Base-by-base conservation (phyloP, 2,888 invertebrate genomes). In the Hermaeophaga mercurialis region DNA sequence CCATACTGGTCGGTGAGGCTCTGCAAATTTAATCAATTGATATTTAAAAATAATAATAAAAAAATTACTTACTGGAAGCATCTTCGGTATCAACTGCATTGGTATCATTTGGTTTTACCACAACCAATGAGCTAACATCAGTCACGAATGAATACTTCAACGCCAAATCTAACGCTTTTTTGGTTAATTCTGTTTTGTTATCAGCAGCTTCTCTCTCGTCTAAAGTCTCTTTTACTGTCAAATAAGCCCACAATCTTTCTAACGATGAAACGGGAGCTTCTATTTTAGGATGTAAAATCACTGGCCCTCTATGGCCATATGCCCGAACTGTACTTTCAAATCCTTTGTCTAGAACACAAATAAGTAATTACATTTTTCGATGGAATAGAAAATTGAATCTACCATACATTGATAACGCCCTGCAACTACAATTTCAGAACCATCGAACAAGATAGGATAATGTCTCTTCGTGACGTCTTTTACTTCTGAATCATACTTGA, bases 81-180 rank as follows among this genome's bases (percentile, higher is more conserved):
- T 64, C 63, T 46, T 62, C 56, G 9, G 62, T 59, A 38, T 65
- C 28, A 19, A 65, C 60, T 9, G 63, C 48, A 43, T 55, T 58
- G 3, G 82, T 81, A 5, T 78, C 79, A 67, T 83, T 81, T 0
- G 85, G 85, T 66, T 85, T 85, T 5, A 85, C 84, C 1, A 87
- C 85, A 28, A 87, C 84, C 56, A 87, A 74, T 0, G 86, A 86
- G 1, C 86, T 87, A 46, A 87, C 76, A 3, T 85, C 82, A 0
- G 87, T 87, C 11, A 88, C 87, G 71, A 88, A 86, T 6, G 65
- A 65, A 47, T 70, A 70, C 55, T 83, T 80, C 15, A 85, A 73
- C 2, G 85, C 82, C 15, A 85, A 72, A 11, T 78, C 76, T 6
- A 85, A 73, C 0, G 85, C 85, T 64, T 78, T 80, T 66, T 81